Percentiles rank a stretch among this genome's conserved stretches.
These are phyloP conservation scores for Cuculus canorus DNA, from an alignment of 2,797 vertebrate species.

Conservation along the genomic window DNA sequence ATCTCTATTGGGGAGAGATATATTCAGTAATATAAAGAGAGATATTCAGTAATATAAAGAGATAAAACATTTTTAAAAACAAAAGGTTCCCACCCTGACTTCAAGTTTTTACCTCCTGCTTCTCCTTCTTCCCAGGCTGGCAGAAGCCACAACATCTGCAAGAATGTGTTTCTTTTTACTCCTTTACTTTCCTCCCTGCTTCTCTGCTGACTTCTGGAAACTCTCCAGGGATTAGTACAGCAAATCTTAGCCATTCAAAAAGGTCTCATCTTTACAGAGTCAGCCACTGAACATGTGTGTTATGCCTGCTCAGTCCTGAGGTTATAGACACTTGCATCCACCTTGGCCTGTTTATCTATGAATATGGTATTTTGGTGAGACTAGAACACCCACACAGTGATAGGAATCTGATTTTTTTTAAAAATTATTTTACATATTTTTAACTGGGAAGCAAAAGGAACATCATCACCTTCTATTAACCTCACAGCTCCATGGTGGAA, in stretches of 20 bases:
- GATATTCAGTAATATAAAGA: not conserved
- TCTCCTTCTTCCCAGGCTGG: not conserved
- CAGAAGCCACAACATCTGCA: not conserved
- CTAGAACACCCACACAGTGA: not conserved
- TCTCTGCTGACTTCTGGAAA: conserved; percentile 2
- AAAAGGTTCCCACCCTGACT: not conserved
- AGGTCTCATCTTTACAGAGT: not conserved
- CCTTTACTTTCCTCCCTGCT: not conserved
- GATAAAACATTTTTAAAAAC: not conserved
- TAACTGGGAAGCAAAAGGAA: not conserved
- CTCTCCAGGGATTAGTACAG: not conserved
- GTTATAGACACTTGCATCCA: not conserved
- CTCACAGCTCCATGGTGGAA: not conserved
- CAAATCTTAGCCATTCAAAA: not conserved
- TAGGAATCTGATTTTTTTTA: not conserved
- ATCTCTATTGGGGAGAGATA: too few relatives aligned
- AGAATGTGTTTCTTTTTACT: not conserved
- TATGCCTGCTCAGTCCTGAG: not conserved
- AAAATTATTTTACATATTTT: not conserved
- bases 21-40: not conserved
- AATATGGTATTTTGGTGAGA: not conserved
- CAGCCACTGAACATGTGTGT: not conserved
- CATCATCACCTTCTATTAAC: not conserved
- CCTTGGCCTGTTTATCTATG: not conserved
- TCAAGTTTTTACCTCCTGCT: not conserved